Evolutionary conservation across 2,797 vertebrate species (phyloP), one percentile per base, ranked within the genome.

Genomic region (Monodelphis domestica): DNA sequence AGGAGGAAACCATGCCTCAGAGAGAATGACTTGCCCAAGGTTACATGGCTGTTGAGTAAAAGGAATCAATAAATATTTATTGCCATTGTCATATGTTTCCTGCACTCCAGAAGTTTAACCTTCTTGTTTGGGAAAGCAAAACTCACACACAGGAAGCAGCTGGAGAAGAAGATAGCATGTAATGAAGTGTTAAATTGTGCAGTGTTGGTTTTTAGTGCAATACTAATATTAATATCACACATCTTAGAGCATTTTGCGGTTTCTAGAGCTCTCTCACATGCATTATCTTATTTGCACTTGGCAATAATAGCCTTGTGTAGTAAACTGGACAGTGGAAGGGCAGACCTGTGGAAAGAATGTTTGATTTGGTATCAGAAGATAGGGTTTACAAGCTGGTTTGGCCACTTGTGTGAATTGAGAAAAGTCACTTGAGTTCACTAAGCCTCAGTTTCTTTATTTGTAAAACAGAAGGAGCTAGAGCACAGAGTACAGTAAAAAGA

Each of bases 11-110:
- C 21, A 17, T 70, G 63, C 63, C 70, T 78, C 70, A 26, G 7
- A 78, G 21, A 38, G 15, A 26, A 17, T 84, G 70, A 45, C 24
- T 45, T 45, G 70, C 9, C 38, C 38, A 45, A 45, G 70, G 70
- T 84, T 84, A 45, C 70, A 84, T 84, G 38, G 70, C 9, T 84
- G 70, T 12, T 84, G 70, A 84, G 38, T 84, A 26, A 38, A 84
- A 45, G 70, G 38, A 84, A 84, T 84, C 70, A 84, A 84, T 84
- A 84, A 84, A 84, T 84, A 84, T 84, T 84, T 84, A 45, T 84
- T 84, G 9, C 38, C 24, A 50, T 26, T 84, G 9, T 84, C 38
- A 26, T 50, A 45, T 45, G 21, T 84, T 84, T 84, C 70, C 38
- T 84, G 21, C 11, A 21, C 38, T 45, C 45, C 38, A 24, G 38